Conservation (phyloP, 2,797 vertebrate species). For the Melanitta fusca region DNA sequence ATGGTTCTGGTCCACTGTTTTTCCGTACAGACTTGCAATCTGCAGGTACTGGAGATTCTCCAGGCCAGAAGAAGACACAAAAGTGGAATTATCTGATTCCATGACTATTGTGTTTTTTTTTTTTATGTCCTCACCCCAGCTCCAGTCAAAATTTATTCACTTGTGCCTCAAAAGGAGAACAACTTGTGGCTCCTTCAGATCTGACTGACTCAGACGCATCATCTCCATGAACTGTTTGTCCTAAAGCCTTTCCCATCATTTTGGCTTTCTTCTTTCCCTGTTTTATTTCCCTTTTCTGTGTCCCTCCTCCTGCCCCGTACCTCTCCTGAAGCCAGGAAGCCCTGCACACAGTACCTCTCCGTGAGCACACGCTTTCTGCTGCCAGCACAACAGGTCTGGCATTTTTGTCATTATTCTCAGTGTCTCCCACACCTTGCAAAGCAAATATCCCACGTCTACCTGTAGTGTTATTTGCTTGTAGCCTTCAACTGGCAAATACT, state of each 20-base stretch:
- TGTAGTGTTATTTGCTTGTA: neutral
- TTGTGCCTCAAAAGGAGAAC: neutral
- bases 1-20: neutral
- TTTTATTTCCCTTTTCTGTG: neutral
- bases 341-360: neutral
- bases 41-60: neutral
- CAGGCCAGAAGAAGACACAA: neutral
- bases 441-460: neutral
- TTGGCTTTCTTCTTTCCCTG: neutral
- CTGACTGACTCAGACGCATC: neutral
- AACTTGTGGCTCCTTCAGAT: neutral
- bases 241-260: neutral
- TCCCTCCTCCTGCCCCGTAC: neutral
- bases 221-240: neutral
- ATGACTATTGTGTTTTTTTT: neutral
- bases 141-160: neutral
- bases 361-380: neutral
- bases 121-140: neutral
- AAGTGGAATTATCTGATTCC: neutral
- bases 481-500: neutral
- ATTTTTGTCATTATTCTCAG: neutral
- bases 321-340: neutral
- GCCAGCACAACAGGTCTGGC: neutral
- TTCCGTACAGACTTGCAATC: neutral
- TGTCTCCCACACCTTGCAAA: neutral